Evolutionary conservation across 2,113 vertebrate species (phyloP).

Genomic region (Illadopsis cleaveri): DNA sequence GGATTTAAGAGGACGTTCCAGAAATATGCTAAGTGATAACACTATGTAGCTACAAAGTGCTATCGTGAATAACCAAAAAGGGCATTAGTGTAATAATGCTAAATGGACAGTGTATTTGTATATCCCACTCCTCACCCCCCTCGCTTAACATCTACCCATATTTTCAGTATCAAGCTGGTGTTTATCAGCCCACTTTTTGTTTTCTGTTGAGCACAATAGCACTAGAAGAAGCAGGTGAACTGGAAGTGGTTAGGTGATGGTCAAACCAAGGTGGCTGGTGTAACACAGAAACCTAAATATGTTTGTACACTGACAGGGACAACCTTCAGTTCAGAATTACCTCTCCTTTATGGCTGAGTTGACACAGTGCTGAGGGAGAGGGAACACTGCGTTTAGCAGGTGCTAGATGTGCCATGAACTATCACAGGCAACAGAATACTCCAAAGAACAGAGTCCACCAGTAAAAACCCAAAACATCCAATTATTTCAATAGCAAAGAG

Average conservation of each 20-base stretch:
- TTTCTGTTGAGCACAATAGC: background rate
- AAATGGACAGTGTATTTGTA: no score
- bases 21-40: background rate
- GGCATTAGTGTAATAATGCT: background rate
- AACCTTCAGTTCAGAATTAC: background rate
- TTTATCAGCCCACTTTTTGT: background rate
- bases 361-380: background rate
- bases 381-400: background rate
- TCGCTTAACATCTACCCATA: background rate
- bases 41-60: background rate
- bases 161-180: background rate
- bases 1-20: background rate
- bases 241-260: background rate
- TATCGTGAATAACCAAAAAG: background rate
- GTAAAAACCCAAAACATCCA: background rate
- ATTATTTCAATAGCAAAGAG: background rate
- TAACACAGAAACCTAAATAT: background rate
- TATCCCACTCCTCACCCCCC: no score
- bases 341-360: background rate
- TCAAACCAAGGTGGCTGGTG: background rate
- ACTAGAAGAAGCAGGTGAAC: background rate
- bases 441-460: background rate
- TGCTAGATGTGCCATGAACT: background rate
- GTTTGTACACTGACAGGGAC: background rate
- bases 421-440: background rate